Percentiles rank a stretch among this genome's conserved stretches.
Evolutionary conservation across 2,888 invertebrate genomes (phyloP).

Genomic region (Pristionchus fissidentatus): DNA sequence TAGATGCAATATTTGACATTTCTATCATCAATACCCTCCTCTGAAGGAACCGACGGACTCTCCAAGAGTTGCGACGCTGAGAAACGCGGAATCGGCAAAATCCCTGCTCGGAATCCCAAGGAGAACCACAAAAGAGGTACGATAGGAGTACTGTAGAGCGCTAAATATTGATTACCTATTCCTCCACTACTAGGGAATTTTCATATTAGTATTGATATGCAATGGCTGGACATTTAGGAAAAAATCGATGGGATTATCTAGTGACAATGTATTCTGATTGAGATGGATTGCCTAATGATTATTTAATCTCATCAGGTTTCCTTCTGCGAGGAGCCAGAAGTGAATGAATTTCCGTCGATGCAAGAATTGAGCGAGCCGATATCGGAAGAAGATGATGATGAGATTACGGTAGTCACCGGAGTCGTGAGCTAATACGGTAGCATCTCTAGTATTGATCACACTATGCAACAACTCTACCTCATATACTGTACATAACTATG

Average conservation of each 20-base stretch:
- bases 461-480: no score
- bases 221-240: no score
- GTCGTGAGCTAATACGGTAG: background rate
- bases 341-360: background rate
- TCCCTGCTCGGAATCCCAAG: background rate
- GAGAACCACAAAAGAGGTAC: slow-evolving; percentile 6
- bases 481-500: no score
- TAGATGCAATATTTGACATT: no score
- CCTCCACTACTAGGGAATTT: no score
- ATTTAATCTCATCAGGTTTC: background rate
- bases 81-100: background rate
- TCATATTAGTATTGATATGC: no score
- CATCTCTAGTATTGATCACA: no score
- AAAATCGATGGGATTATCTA: no score
- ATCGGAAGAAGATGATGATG: background rate
- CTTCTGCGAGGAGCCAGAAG: slow-evolving; percentile 9
- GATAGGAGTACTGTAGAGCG: no score
- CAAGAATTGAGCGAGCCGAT: background rate
- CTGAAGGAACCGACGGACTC: background rate
- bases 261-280: no score
- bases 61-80: background rate
- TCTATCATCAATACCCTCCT: background rate
- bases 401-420: slow-evolving; percentile 32
- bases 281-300: background rate
- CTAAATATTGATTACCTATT: no score